Base-by-base conservation (phyloP, 92 coral and sea anemone species). In the Umimayanthus chanpuru region DNA sequence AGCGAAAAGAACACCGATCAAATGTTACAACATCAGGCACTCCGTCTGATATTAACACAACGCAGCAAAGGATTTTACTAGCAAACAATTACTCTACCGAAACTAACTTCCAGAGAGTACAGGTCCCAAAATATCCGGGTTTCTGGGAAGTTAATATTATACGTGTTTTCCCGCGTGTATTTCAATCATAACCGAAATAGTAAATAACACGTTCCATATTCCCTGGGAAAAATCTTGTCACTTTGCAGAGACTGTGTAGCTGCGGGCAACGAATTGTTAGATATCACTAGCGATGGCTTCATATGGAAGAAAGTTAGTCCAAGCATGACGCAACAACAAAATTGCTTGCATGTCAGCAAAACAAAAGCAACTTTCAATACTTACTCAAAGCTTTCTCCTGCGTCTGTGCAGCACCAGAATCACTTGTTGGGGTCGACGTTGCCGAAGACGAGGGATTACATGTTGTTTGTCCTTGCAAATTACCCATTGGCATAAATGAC, bases 331-430 rank as follows among this genome's bases (percentile, higher is more conserved):
- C 77, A n/a, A 68, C 67, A 83, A 83, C 49, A 83, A 83, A 32
- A 83, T 83, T 9, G 28, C 66, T 67, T 83, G 87, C 87, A 83
- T 71, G 74, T 70, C 82, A 75, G 29, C 81, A 88, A 80, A 84
- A 82, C 68, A 41, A 91, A 87, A 78, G 88, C 76, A 32, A 70
- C 18, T 78, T 90, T 85, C 76, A 75, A 61, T 90, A 93, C 98
- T 77, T 93, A 94, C 98, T 94, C 65, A 81, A 70, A 70, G 89
- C 39, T 87, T 93, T 93, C 47, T 94, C 98, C 77, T 93, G 95
- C 71, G 91, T 87, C 47, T 81, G 92, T 6, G 91, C 85, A 56
- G 82, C 76, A 41, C 56, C 47, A 11, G 77, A 76, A 36, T 94
- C 98, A 68, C 67, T 85, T 56, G 88, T 77, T 26, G 90, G 77